These are phyloP conservation scores for Drosophila ogumai DNA, from an alignment of 1,140 invertebrate genomes.

Conservation along the genomic window DNA sequence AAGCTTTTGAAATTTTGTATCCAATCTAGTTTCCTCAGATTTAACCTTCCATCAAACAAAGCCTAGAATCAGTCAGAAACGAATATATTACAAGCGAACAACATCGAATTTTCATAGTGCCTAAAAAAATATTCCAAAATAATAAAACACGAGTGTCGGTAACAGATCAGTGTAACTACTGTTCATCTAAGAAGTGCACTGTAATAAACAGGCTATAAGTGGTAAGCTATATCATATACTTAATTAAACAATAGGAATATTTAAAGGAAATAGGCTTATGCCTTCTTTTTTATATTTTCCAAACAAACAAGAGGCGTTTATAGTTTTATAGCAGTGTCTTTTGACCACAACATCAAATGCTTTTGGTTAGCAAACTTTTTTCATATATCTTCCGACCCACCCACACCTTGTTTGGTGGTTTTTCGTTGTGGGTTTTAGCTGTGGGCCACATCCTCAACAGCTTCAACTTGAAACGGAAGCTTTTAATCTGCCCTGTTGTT, in stretches of 20 bases:
- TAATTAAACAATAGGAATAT: neutral
- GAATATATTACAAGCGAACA: neutral
- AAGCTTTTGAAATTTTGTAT: neutral
- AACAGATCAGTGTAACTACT: accelerated
- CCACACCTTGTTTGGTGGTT: neutral
- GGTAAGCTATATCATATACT: neutral
- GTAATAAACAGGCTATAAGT: neutral
- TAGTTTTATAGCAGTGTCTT: neutral
- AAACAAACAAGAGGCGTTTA: neutral
- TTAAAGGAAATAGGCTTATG: too few species aligned
- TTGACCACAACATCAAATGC: neutral
- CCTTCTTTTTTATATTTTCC: neutral
- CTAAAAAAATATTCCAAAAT: neutral
- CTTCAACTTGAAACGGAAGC: neutral
- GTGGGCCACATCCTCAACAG: neutral
- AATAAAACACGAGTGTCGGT: neutral
- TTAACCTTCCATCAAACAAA: neutral
- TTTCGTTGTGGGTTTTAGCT: neutral
- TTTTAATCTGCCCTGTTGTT: neutral
- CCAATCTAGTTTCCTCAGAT: neutral
- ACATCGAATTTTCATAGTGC: neutral
- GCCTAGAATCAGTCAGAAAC: neutral
- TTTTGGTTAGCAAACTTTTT: neutral
- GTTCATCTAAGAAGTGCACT: neutral
- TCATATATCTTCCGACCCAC: constrained; percentile 8